phyloP scores from a whole-genome alignment of 2,113 vertebrate species.

The Caranx ignobilis region DNA sequence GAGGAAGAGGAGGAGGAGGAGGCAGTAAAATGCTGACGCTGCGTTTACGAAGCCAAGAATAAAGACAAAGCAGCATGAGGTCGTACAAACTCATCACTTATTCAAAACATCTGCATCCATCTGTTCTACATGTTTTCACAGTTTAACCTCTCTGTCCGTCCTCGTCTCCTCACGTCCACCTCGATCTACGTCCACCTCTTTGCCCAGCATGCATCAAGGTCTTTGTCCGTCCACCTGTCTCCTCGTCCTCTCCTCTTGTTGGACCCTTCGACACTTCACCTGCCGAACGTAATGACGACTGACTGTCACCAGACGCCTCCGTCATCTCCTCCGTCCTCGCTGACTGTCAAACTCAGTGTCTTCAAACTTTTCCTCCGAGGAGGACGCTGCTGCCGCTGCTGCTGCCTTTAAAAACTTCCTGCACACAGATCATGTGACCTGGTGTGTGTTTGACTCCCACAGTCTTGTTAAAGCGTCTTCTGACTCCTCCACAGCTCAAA shows the following conservation, averaged over 20 bases:
- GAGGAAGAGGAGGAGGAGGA: not conserved
- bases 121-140: no score
- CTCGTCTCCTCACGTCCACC: no score
- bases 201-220: no score
- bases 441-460: not conserved
- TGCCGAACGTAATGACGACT: no score
- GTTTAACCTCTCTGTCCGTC: no score
- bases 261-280: no score
- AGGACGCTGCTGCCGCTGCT: not conserved
- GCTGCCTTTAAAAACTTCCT: not conserved
- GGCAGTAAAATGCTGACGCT: not conserved
- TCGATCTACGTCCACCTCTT: no score
- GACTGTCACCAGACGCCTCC: no score
- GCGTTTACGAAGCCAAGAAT: not conserved
- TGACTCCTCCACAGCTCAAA: slow-evolving; percentile 7
- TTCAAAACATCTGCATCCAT: not conserved
- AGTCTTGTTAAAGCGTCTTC: not conserved
- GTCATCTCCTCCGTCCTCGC: no score
- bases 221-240: no score
- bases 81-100: not conserved
- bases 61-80: not conserved
- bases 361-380: not conserved
- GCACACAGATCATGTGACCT: not conserved
- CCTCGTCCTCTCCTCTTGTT: no score
- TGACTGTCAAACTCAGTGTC: not conserved